Base-by-base conservation (phyloP, 2,888 invertebrate genomes). In the Cistogaster globosa region DNA sequence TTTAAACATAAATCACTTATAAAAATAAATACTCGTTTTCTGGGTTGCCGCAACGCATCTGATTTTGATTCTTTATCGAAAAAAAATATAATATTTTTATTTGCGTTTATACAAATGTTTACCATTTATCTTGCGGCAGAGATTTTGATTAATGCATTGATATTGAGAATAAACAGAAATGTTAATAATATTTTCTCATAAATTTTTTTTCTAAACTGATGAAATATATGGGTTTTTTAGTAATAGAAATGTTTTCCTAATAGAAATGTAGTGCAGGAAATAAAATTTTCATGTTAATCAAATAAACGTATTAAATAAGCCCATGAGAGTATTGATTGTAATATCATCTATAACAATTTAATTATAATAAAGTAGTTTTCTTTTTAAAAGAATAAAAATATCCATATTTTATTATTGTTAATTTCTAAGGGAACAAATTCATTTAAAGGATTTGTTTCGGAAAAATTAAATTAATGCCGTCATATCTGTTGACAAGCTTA, bases 1-100 rank as follows among this genome's bases (percentile, higher is more conserved):
- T 68, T 26, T 22, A 74, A 77, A 77, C 72, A 84, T 81, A 81
- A 84, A 84, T 84, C 84, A 84, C 84, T 81, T 5, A 32, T 5
- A 7, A 32, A 32, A 32, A 32, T 32, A 32, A 32, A 32, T 32
- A 32, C 32, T 32, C 6, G 8, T 32, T 3, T 7, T 32, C 32
- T 32, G 32, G 7, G 32, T 32, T 32, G 32, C 32, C 32, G 8
- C 32, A 32, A 32, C 6, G 8, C 32, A 32, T 32, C 32, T 32
- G 32, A 32, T 32, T 32, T 32, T 32, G 2, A 32, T 32, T 5
- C 6, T 32, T 5, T 32, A 32, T 32, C 32, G 32, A 32, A 57
- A 57, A 57, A 6, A 11, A 16, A 69, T 69, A 62, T 72, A 18
- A 51, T 45, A 63, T 63, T 57, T 79, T 18, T 75, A n/a, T 36